Evolutionary conservation across 2,888 invertebrate genomes (phyloP).

Genomic region (Shargacucullia verbasci): DNA sequence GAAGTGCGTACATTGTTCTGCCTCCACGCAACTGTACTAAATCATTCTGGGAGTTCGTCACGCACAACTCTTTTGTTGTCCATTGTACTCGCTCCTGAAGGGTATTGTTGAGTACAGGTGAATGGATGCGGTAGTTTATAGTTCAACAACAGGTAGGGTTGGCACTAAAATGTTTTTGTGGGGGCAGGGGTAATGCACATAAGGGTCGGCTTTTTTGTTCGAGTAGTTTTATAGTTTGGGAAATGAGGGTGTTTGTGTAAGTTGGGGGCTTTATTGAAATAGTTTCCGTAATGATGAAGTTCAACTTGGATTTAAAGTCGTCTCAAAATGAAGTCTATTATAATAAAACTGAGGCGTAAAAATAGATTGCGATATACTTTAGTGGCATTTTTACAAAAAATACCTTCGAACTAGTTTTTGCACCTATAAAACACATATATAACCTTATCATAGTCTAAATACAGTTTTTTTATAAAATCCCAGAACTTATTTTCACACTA

Average conservation of each 20-base stretch:
- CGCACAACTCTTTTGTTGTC: conserved; percentile 65
- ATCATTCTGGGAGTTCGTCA: conserved; percentile 63
- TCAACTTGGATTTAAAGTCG: conserved; percentile 13
- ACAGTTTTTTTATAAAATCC: too few relatives aligned
- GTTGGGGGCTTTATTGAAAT: conserved; percentile 38
- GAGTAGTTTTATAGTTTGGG: conserved; percentile 38
- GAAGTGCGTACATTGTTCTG: conserved; percentile 57
- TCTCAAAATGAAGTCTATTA: background rate
- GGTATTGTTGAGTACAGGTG: conserved; percentile 48
- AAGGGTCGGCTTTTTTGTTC: conserved; percentile 44
- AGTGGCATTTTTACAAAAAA: too few relatives aligned
- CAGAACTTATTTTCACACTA: too few relatives aligned
- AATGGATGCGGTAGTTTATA: conserved; percentile 55
- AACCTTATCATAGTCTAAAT: too few relatives aligned
- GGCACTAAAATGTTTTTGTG: conserved; percentile 47
- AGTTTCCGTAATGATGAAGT: conserved; percentile 20
- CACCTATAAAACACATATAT: too few relatives aligned
- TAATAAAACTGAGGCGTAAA: too few relatives aligned
- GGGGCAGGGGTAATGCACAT: conserved; percentile 20
- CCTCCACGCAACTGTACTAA: conserved; percentile 59
- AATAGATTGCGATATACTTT: too few relatives aligned
- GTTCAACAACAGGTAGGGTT: conserved; percentile 46
- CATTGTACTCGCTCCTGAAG: conserved; percentile 56
- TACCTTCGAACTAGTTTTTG: too few relatives aligned
- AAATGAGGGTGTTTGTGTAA: conserved; percentile 43